Conservation (phyloP, 2,113 vertebrate species). For the Misgurnus anguillicaudatus region DNA sequence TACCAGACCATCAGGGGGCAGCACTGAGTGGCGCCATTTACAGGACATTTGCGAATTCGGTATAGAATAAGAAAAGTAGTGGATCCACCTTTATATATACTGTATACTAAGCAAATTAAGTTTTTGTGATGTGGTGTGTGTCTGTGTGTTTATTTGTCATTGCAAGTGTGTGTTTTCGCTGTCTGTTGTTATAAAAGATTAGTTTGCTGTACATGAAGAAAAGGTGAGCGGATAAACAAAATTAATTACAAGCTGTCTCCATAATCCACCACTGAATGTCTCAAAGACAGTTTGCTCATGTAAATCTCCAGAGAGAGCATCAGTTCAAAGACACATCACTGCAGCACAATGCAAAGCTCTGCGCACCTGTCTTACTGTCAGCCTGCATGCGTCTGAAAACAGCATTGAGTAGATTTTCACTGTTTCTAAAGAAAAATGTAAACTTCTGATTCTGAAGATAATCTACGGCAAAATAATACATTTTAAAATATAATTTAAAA, state of each 20-base stretch:
- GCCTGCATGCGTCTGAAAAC: slow-evolving; percentile 15
- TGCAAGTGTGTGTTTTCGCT: slow-evolving; percentile 17
- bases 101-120: too few relatives aligned
- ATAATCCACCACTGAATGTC: slow-evolving; percentile 1
- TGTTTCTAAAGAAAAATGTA: background rate
- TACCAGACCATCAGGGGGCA: too few relatives aligned
- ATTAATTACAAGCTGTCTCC: slow-evolving; percentile 39
- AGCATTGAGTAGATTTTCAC: background rate
- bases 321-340: slow-evolving; percentile 20
- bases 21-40: too few relatives aligned
- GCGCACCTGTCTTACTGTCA: slow-evolving; percentile 6
- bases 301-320: slow-evolving; percentile 10
- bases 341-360: slow-evolving; percentile 1
- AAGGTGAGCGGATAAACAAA: slow-evolving; percentile 41
- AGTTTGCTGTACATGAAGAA: slow-evolving; percentile 13
- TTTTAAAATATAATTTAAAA: too few relatives aligned
- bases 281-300: slow-evolving; percentile 28
- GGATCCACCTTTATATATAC: too few relatives aligned
- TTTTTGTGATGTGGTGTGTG: too few relatives aligned
- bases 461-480: too few relatives aligned
- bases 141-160: background rate
- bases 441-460: too few relatives aligned
- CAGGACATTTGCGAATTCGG: too few relatives aligned
- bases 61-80: too few relatives aligned
- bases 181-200: slow-evolving; percentile 24